Evolutionary conservation across 1,140 invertebrate genomes (phyloP).

Genomic region (Acromyrmex echinatior): DNA sequence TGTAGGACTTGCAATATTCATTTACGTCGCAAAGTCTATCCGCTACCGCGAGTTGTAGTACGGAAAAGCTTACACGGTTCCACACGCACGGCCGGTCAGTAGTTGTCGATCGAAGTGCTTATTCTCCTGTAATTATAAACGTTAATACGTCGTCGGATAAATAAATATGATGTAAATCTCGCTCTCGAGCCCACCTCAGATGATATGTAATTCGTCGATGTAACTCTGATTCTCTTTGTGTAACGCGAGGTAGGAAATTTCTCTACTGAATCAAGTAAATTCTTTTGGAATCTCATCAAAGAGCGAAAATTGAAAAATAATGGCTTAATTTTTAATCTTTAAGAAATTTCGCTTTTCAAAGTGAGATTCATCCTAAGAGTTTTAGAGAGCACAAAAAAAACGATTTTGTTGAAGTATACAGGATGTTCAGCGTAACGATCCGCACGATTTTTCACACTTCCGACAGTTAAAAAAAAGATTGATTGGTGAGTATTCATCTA

Average conservation of each 20-base stretch:
- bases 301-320: no score
- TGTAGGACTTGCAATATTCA: conserved; percentile 21
- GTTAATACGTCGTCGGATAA: conserved; percentile 19
- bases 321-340: no score
- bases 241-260: not conserved
- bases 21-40: conserved; percentile 47
- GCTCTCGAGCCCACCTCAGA: not conserved
- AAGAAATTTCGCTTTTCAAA: no score
- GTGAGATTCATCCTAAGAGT: no score
- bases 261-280: not conserved
- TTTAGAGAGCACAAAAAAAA: no score
- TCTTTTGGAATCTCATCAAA: no score
- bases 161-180: conserved; percentile 27
- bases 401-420: no score
- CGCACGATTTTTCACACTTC: no score
- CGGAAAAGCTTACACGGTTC: conserved; percentile 12
- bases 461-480: no score
- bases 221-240: not conserved
- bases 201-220: not conserved
- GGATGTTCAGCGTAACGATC: no score
- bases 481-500: no score
- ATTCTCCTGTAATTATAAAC: conserved; percentile 11
- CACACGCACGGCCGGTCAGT: not conserved
- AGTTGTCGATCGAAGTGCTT: not conserved
- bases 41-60: not conserved